A percentile compares a stretch with the other conserved stretches of the same genome.
Conservation (phyloP, 2,888 invertebrate genomes). For the Orthonevra nobilis region DNA sequence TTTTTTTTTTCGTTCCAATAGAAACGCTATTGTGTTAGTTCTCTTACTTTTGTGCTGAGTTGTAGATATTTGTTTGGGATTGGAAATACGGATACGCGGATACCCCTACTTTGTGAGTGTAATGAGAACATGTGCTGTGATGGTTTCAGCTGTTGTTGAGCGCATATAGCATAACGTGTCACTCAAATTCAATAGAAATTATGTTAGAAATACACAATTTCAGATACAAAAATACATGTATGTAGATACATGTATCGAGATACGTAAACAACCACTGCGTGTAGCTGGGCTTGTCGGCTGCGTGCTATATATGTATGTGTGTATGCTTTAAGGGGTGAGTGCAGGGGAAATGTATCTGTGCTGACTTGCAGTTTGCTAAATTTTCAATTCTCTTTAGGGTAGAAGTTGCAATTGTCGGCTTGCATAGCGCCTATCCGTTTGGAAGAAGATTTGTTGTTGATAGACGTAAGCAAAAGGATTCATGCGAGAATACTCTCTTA, state of each 20-base stretch:
- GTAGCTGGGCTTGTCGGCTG: slow-evolving; percentile 5
- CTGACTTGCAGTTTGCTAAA: slow-evolving; percentile 33
- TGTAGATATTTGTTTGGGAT: slow-evolving; percentile 7
- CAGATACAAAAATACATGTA: too few species aligned
- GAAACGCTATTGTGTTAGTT: slow-evolving; percentile 34
- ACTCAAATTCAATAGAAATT: slow-evolving; percentile 40
- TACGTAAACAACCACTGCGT: slow-evolving; percentile 11
- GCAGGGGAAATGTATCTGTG: slow-evolving; percentile 16
- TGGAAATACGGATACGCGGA: slow-evolving; percentile 43
- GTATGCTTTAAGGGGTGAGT: slow-evolving; percentile 24
- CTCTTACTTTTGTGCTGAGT: slow-evolving; percentile 45
- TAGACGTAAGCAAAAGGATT: too few species aligned
- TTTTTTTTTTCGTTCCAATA: background rate
- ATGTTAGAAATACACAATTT: slow-evolving; percentile 35
- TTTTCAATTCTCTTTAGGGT: slow-evolving; percentile 52
- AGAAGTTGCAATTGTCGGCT: slow-evolving; percentile 36
- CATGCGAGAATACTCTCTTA: too few species aligned
- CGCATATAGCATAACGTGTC: slow-evolving; percentile 25
- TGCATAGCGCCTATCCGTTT: too few species aligned
- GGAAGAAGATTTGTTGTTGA: too few species aligned
- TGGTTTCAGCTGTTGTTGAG: slow-evolving; percentile 48
- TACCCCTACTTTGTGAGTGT: slow-evolving; percentile 38
- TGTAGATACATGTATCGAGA: background rate
- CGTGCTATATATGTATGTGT: background rate
- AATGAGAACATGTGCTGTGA: slow-evolving; percentile 42